phyloP scores from a whole-genome alignment of 2,797 vertebrate genomes.

The Galago senegalensis region DNA sequence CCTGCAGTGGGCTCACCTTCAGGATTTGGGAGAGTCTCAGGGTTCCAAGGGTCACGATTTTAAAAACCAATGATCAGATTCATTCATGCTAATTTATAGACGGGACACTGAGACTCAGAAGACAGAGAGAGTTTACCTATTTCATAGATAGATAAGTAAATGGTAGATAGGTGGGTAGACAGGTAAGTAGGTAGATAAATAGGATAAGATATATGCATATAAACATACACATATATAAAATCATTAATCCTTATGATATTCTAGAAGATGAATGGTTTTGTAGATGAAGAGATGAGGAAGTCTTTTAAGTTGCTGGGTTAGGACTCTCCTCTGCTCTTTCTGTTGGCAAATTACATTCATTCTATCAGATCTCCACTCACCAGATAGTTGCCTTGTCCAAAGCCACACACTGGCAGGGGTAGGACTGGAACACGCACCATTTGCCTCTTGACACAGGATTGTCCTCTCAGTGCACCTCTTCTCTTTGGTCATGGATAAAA shows the following conservation, averaged over 20 bases:
- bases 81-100: background rate
- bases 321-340: background rate
- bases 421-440: background rate
- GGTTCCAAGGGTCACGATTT: background rate
- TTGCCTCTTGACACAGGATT: background rate
- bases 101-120: background rate
- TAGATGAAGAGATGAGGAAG: background rate
- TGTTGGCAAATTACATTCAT: background rate
- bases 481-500: background rate
- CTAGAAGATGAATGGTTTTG: background rate
- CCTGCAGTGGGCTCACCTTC: background rate
- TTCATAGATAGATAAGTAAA: background rate
- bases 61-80: background rate
- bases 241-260: background rate
- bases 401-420: background rate
- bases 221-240: background rate
- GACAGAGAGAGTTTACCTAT: background rate
- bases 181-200: background rate
- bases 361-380: accelerated
- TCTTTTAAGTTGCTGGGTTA: background rate
- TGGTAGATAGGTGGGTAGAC: background rate
- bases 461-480: background rate
- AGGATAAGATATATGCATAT: background rate
- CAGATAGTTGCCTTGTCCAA: background rate
- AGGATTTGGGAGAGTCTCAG: background rate